Conservation (phyloP, 2,888 invertebrate genomes). For the Falcaria lacertinaria region DNA sequence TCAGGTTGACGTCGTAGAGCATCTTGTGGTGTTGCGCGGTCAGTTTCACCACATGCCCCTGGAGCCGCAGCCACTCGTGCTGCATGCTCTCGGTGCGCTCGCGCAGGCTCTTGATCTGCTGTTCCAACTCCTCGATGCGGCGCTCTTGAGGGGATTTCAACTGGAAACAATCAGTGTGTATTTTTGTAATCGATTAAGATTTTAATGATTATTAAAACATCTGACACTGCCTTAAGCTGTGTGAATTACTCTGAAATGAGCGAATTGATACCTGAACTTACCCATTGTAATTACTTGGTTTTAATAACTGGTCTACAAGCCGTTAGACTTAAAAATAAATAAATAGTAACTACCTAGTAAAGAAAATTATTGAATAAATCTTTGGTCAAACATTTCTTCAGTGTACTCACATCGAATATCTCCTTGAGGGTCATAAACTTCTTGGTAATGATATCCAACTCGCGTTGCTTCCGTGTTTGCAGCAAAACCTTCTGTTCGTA, state of each 20-base stretch:
- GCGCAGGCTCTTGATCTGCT: slow-evolving; percentile 80
- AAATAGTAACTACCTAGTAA: too few relatives aligned
- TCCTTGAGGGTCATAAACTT: slow-evolving; percentile 52
- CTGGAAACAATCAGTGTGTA: slow-evolving; percentile 23
- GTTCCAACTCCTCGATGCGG: slow-evolving; percentile 83
- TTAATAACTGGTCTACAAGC: too few relatives aligned
- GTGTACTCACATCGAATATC: slow-evolving; percentile 60
- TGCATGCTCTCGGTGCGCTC: slow-evolving; percentile 83
- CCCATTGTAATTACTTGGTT: too few relatives aligned
- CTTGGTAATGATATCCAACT: slow-evolving; percentile 58
- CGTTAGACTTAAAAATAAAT: too few relatives aligned
- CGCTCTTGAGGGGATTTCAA: slow-evolving; percentile 77
- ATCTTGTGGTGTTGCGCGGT: slow-evolving; percentile 84
- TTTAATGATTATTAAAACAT: too few relatives aligned
- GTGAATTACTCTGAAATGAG: too few relatives aligned
- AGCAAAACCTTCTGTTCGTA: slow-evolving; percentile 46
- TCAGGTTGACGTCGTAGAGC: slow-evolving; percentile 83
- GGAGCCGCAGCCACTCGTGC: slow-evolving; percentile 87
- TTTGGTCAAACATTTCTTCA: too few relatives aligned
- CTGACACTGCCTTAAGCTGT: too few relatives aligned
- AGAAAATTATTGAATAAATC: too few relatives aligned
- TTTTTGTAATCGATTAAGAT: neutral
- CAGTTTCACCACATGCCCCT: slow-evolving; percentile 84
- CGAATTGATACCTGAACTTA: too few relatives aligned
- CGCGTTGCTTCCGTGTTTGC: slow-evolving; percentile 59